These are phyloP conservation scores for Argopecten irradians DNA, from an alignment of 1,140 invertebrate genomes.

Conservation along the genomic window DNA sequence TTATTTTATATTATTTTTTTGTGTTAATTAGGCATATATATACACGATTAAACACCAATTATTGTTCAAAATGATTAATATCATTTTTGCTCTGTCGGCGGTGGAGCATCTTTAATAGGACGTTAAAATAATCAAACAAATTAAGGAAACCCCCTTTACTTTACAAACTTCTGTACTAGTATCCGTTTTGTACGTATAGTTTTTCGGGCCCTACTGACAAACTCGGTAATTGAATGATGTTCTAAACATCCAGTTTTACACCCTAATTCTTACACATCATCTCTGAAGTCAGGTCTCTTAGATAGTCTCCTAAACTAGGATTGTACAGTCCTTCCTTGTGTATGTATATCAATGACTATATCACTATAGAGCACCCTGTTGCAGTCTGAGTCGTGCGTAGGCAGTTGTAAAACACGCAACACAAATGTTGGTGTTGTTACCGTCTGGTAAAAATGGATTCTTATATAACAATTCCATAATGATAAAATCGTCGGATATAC, in stretches of 20 bases:
- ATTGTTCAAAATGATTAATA: too few species aligned
- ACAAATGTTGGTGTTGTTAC: conserved; percentile 65
- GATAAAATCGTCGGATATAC: background rate
- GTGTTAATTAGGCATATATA: too few species aligned
- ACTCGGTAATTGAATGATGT: conserved; percentile 32
- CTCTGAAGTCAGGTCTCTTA: conserved; percentile 74
- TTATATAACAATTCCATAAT: background rate
- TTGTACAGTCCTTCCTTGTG: conserved; percentile 11
- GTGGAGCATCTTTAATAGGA: too few species aligned
- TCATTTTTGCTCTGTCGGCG: too few species aligned
- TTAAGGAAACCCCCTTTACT: too few species aligned
- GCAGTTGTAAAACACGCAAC: conserved; percentile 74
- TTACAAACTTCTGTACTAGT: conserved; percentile 42
- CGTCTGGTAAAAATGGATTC: background rate
- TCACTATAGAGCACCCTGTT: conserved; percentile 56
- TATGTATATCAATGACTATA: conserved; percentile 21
- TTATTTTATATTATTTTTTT: too few species aligned
- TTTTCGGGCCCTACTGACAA: conserved; percentile 43
- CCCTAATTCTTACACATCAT: conserved; percentile 54
- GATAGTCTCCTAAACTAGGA: conserved; percentile 61
- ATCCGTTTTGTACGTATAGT: conserved; percentile 40
- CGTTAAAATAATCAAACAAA: too few species aligned
- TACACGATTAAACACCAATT: too few species aligned
- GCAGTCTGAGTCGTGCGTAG: conserved; percentile 73
- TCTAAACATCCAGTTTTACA: background rate